Conservation (phyloP, 2,888 invertebrate species). For the Apamea monoglypha region DNA sequence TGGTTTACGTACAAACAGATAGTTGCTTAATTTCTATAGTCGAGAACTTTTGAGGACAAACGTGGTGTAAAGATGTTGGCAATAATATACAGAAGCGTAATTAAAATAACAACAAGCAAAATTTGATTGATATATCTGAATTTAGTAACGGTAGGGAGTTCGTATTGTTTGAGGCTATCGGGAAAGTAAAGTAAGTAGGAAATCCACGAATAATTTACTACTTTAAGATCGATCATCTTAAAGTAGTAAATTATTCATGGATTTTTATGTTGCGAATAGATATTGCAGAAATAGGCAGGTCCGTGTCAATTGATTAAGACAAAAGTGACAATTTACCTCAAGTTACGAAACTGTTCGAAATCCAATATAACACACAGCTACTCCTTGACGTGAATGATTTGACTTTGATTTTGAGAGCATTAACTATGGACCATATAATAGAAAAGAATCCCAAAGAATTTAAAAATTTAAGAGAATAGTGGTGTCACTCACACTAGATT, state of each 20-base stretch:
- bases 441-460: not conserved
- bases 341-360: not conserved
- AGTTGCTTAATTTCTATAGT: slow-evolving; percentile 58
- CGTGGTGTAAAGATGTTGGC: slow-evolving; percentile 35
- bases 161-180: not conserved
- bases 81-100: slow-evolving; percentile 12
- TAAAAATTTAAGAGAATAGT: not conserved
- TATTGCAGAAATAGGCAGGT: not conserved
- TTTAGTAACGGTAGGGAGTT: not conserved
- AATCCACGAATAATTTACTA: too few relatives aligned
- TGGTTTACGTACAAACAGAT: slow-evolving; percentile 55
- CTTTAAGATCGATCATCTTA: slow-evolving; percentile 2
- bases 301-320: not conserved
- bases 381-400: not conserved
- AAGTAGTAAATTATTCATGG: not conserved
- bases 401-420: not conserved
- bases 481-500: too few relatives aligned
- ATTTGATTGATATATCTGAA: not conserved
- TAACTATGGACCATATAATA: not conserved
- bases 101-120: not conserved
- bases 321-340: not conserved
- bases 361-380: not conserved
- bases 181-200: too few relatives aligned
- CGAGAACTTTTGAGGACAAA: slow-evolving; percentile 60
- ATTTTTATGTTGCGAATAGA: not conserved